Evolutionary conservation across 2,113 vertebrate genomes (phyloP).

Genomic region (Phyllopteryx taeniolatus): DNA sequence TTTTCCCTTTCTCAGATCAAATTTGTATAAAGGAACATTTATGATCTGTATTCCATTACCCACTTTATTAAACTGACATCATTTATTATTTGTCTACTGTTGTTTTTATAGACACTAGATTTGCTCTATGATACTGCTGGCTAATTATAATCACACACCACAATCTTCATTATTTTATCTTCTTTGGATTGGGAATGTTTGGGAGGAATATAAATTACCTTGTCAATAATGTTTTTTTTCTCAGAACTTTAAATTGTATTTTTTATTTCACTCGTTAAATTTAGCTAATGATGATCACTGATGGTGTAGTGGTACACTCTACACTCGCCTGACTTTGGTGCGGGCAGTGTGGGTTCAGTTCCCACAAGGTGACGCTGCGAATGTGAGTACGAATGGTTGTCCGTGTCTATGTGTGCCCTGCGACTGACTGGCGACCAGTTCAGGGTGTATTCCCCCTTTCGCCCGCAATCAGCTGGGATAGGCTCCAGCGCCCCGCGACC

Average conservation of each 20-base stretch:
- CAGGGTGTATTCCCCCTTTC: no score
- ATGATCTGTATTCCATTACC: neutral
- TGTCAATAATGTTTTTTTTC: neutral
- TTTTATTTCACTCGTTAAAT: neutral
- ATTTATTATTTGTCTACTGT: slow-evolving; percentile 13
- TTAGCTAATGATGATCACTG: no score
- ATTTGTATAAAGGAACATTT: neutral
- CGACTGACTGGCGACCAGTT: no score
- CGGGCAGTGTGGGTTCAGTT: no score
- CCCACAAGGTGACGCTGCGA: no score
- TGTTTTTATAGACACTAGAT: slow-evolving; percentile 8
- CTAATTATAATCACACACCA: neutral
- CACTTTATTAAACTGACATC: slow-evolving; percentile 22
- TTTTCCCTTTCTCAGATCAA: slow-evolving; percentile 1
- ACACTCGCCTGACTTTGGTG: no score
- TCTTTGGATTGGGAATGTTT: neutral
- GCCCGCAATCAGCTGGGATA: no score
- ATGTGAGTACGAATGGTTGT: no score
- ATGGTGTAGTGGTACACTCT: no score
- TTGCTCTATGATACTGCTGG: slow-evolving; percentile 17
- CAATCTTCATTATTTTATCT: neutral
- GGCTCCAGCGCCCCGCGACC: no score
- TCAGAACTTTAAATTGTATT: neutral
- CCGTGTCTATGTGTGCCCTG: no score
- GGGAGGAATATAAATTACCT: neutral